phyloP scores from a whole-genome alignment of 2,888 invertebrate species.

The Ectemnius cavifrons region DNA sequence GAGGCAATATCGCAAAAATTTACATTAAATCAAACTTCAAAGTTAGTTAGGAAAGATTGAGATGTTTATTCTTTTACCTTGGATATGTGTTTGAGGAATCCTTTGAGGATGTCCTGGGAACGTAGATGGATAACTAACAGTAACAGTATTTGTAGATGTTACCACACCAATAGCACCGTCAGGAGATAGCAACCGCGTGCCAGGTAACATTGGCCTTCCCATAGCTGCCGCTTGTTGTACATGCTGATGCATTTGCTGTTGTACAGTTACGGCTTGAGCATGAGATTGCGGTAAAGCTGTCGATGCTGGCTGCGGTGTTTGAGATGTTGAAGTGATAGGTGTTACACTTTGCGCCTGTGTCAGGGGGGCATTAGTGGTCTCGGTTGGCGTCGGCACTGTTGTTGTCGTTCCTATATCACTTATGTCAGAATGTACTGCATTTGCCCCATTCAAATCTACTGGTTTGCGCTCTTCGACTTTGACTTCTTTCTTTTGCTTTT shows the following conservation, averaged over 20 bases:
- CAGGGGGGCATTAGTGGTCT: constrained; percentile 62
- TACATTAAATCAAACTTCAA: neutral
- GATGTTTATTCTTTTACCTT: constrained; percentile 61
- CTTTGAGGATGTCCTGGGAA: constrained; percentile 75
- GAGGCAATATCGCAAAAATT: neutral
- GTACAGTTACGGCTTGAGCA: constrained; percentile 71
- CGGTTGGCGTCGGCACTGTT: constrained; percentile 60
- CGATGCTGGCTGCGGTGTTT: constrained; percentile 65
- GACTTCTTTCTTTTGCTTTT: constrained; percentile 78
- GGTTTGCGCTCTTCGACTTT: constrained; percentile 70
- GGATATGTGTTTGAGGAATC: constrained; percentile 72
- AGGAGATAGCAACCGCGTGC: constrained; percentile 80
- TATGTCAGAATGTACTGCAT: constrained; percentile 60
- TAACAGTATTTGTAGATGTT: constrained; percentile 81
- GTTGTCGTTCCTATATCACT: constrained; percentile 57
- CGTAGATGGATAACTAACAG: constrained; percentile 75
- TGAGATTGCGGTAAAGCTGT: constrained; percentile 75
- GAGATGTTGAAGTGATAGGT: constrained; percentile 60
- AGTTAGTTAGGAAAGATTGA: neutral
- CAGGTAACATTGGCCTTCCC: constrained; percentile 80
- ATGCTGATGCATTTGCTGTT: constrained; percentile 81
- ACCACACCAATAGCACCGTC: constrained; percentile 85
- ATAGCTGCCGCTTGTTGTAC: constrained; percentile 84
- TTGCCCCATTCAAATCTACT: constrained; percentile 57
- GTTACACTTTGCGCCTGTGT: constrained; percentile 63